These are phyloP conservation scores for Artibeus lituratus DNA, from an alignment of 2,797 vertebrate genomes.

Conservation along the genomic window DNA sequence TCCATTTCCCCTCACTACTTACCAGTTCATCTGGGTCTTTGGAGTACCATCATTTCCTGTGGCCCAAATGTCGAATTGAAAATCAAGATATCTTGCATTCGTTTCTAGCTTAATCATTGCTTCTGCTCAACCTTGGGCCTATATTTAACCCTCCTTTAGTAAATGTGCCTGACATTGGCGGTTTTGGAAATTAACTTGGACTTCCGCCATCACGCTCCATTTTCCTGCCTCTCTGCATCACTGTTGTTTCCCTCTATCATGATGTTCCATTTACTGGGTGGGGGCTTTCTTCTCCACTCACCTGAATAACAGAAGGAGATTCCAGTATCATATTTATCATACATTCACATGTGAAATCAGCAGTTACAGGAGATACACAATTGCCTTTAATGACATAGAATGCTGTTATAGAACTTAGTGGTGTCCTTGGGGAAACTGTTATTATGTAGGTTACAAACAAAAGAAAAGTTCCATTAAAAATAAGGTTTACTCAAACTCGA, in stretches of 20 bases:
- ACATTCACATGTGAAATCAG: neutral
- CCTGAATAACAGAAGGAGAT: neutral
- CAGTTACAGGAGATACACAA: neutral
- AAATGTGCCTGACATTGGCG: neutral
- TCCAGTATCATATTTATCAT: neutral
- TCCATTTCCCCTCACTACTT: neutral
- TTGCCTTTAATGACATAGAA: neutral
- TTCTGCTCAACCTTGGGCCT: neutral
- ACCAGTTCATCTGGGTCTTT: neutral
- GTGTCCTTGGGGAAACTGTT: neutral
- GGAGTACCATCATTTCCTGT: neutral
- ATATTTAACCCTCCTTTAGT: neutral
- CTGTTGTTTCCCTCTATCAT: neutral
- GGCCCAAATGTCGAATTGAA: neutral
- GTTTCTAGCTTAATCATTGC: neutral
- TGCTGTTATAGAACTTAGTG: neutral
- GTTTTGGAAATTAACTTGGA: neutral
- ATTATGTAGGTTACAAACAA: conserved; percentile 25
- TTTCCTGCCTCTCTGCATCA: neutral
- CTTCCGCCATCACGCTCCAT: neutral
- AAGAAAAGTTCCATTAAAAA: conserved; percentile 13
- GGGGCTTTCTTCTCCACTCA: neutral
- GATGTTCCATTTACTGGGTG: neutral
- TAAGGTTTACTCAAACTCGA: conserved; percentile 26
- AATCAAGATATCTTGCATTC: neutral